Percentiles rank a stretch among this genome's conserved stretches.
Conservation (phyloP, 2,113 vertebrate species). For the Phalacrocorax carbo region DNA sequence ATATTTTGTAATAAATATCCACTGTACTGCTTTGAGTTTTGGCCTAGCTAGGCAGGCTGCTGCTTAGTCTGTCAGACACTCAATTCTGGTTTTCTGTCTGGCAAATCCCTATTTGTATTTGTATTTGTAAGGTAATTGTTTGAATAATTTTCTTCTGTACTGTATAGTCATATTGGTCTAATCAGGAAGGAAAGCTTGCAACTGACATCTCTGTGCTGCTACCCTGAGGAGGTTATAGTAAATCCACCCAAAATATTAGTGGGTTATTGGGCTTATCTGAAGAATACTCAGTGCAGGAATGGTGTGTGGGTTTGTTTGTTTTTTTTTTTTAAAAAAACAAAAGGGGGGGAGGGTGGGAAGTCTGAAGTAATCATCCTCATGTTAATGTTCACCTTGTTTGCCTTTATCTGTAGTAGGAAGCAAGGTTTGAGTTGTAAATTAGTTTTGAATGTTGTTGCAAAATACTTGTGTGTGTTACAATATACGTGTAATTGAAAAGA, state of each 20-base stretch:
- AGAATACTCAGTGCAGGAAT: not conserved
- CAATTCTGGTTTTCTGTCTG: not conserved
- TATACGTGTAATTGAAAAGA: not conserved
- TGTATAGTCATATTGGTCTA: fast-evolving
- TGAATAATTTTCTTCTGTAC: not conserved
- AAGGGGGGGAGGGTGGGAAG: too few species aligned
- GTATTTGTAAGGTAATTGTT: not conserved
- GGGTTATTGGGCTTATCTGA: not conserved
- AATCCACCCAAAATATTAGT: not conserved
- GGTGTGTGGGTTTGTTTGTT: not conserved
- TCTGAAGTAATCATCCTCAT: not conserved
- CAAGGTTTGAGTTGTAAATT: not conserved
- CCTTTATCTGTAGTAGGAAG: not conserved
- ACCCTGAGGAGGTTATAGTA: not conserved
- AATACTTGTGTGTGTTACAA: not conserved
- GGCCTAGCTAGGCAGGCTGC: not conserved
- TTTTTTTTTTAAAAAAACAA: not conserved
- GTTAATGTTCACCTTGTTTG: not conserved
- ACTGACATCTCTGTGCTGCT: not conserved
- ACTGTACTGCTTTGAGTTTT: not conserved
- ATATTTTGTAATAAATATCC: not conserved
- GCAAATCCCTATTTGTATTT: not conserved
- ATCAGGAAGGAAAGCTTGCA: not conserved
- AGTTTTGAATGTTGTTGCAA: not conserved
- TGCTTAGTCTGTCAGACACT: not conserved